A percentile compares a stretch with the other conserved stretches of the same genome.
Conservation (phyloP, 2,113 vertebrate species). For the Hepsetus odoe region DNA sequence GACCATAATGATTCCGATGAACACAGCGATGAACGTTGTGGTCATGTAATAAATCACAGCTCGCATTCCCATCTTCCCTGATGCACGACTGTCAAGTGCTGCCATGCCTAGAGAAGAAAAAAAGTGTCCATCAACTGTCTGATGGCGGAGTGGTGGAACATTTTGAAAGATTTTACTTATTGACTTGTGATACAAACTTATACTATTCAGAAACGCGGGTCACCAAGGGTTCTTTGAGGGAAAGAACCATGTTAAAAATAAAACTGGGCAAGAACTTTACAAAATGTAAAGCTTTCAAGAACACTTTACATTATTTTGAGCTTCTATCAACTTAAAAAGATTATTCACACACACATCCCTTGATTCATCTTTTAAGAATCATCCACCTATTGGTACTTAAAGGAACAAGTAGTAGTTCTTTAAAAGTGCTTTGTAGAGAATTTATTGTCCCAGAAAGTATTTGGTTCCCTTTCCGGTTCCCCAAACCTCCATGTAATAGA, state of each 20-base stretch:
- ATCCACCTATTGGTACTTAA: too few relatives aligned
- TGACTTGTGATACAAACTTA: neutral
- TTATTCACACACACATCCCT: too few relatives aligned
- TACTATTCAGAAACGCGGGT: too few relatives aligned
- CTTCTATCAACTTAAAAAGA: neutral
- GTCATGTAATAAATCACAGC: conserved; percentile 98
- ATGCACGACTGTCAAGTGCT: conserved; percentile 94
- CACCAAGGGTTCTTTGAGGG: neutral
- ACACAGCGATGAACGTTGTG: conserved; percentile 93
- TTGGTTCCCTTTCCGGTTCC: too few relatives aligned
- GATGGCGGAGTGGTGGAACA: neutral
- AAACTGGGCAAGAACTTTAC: neutral
- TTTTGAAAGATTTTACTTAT: neutral
- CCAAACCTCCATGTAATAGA: too few relatives aligned
- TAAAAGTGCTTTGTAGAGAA: too few relatives aligned
- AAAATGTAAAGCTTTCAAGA: too few relatives aligned
- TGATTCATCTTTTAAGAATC: too few relatives aligned
- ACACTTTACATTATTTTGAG: neutral
- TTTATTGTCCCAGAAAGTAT: too few relatives aligned
- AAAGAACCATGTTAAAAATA: too few relatives aligned
- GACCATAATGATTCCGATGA: conserved; percentile 93
- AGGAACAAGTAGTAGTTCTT: too few relatives aligned
- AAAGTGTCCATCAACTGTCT: neutral
- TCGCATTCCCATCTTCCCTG: conserved; percentile 96
- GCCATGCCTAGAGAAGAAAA: conserved; percentile 84